Percentiles rank a stretch among this genome's conserved stretches.
phyloP scores from a whole-genome alignment of 2,888 invertebrate genomes.

The Caenorhabditis drosophilae region DNA sequence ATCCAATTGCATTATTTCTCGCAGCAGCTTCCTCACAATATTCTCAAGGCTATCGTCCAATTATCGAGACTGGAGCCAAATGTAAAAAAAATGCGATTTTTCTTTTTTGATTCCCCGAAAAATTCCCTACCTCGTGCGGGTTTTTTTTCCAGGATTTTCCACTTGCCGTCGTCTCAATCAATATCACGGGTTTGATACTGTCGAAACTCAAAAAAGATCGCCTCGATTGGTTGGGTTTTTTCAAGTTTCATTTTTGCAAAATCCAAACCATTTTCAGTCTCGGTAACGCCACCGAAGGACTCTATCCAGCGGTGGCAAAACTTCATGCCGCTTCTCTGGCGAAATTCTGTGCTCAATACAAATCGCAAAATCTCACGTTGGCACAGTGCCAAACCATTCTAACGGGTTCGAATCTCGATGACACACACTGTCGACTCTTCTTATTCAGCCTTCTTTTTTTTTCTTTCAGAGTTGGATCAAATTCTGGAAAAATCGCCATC shows the following conservation, averaged over 20 bases:
- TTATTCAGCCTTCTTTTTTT: too few species aligned
- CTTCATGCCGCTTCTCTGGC: constrained; percentile 28
- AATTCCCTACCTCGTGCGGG: too few species aligned
- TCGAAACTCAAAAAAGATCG: constrained; percentile 27
- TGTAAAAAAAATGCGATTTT: constrained; percentile 15
- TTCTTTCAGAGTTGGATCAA: constrained; percentile 15
- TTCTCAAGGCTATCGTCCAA: constrained; percentile 31
- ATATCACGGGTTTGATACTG: constrained; percentile 39
- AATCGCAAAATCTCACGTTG: constrained; percentile 15
- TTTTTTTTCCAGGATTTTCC: constrained; percentile 49
- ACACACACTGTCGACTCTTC: not conserved
- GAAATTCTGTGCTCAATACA: constrained; percentile 27
- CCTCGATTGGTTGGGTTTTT: constrained; percentile 30
- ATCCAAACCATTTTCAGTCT: constrained; percentile 9
- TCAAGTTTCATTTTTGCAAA: not conserved
- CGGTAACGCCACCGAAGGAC: constrained; percentile 23
- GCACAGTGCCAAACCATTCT: constrained; percentile 20
- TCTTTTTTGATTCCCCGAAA: not conserved
- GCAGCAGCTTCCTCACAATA: constrained; percentile 9
- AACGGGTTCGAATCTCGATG: not conserved
- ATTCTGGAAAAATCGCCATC: constrained; percentile 28
- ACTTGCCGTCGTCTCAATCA: constrained; percentile 48
- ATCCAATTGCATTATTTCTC: constrained; percentile 43
- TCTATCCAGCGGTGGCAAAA: constrained; percentile 19
- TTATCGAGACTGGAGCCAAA: constrained; percentile 40